Base-by-base conservation (phyloP, 2,797 vertebrate species). In the Synanceia verrucosa region DNA sequence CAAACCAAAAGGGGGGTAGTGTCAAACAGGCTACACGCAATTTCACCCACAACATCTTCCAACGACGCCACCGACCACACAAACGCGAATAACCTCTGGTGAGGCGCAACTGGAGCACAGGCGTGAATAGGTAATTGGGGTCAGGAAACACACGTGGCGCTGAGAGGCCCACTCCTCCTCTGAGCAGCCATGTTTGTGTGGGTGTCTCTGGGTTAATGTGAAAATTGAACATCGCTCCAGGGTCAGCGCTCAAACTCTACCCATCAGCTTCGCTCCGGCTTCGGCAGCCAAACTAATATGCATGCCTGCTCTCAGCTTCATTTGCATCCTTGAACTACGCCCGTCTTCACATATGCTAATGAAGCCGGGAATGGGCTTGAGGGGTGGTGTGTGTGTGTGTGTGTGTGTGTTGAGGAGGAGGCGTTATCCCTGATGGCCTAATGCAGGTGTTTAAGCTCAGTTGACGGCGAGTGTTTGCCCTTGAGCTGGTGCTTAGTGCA, bases 291-390 rank as follows among this genome's bases (percentile, higher is more conserved):
- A 23, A 89, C 88, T 79, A 90, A 91, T 90, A 92, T 90, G 85
- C 79, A 88, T 65, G 72, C 43, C 46, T 26, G 76, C 16, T n/a
- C 73, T 21, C 34, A 1, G 62, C 61, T 65, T 83, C 78, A 88
- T 91, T 84, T 87, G 86, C 81, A 88, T 89, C 77, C 83, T 78
- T 88, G 82, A 86, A 82, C 83, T 78, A 44, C 19, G 44, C 37
- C 59, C 8, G 82, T 86, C 75, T 91, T 68, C 41, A 12, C 69
- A 51, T 89, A 91, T 91, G 89, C 82, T 88, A 90, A 93, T 88
- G 65, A 65, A 28, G 59, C 28, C 33, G 61, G 58, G 51, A 64
- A 46, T 55, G 37, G 3, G 52, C 18, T 62, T 18, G 39, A 62
- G 26, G 63, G 58, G 51, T 26, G 65, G 16, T 8, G 36, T 4